Evolutionary conservation across 2,797 vertebrate species (phyloP), one percentile per base, ranked within the genome.

Genomic region (Pogonophryne albipinna): DNA sequence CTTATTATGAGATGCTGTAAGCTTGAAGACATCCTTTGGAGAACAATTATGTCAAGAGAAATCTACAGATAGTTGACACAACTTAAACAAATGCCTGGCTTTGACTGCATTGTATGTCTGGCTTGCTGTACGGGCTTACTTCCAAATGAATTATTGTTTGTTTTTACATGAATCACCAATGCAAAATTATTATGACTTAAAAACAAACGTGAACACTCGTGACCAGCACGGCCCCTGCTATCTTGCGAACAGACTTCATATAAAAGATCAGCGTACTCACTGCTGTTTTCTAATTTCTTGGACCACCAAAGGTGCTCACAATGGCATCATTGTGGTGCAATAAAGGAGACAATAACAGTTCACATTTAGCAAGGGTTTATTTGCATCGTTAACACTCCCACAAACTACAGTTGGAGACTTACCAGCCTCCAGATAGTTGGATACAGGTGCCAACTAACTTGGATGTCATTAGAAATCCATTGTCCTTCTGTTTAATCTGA

Each of bases 381-480:
- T 93, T 91, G 80, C 87, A 85, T 44, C 85, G 62, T 79, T 92
- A 90, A 86, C 90, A 93, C 93, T 90, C 90, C 92, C 89, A 93
- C 92, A 51, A 85, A 74, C 75, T 90, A 66, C 85, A 86, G 82
- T 89, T 86, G 80, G 89, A 90, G 75, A 27, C 69, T 76, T 45
- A 74, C 83, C 82, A 85, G 78, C 79, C 76, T 74, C 64, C 65
- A 76, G 67, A 55, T 59, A 76, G 15, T 60, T 61, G 67, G 42
- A 73, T 46, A 38, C 68, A 85, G 77, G 78, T 86, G 85, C 84
- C 89, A 89, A 71, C 55, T 76, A 85, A 82, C 59, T 64, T 76
- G 60, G 23, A 67, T 61, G 56, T 55, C 49, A 51, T 68, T 41
- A 74, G 11, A 63, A 53, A 74, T 50, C 31, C 62, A 59, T 71